Percentiles rank a stretch among this genome's conserved stretches.
phyloP scores from a whole-genome alignment of 1,140 invertebrate genomes.

The Leguminivora glycinivorella region DNA sequence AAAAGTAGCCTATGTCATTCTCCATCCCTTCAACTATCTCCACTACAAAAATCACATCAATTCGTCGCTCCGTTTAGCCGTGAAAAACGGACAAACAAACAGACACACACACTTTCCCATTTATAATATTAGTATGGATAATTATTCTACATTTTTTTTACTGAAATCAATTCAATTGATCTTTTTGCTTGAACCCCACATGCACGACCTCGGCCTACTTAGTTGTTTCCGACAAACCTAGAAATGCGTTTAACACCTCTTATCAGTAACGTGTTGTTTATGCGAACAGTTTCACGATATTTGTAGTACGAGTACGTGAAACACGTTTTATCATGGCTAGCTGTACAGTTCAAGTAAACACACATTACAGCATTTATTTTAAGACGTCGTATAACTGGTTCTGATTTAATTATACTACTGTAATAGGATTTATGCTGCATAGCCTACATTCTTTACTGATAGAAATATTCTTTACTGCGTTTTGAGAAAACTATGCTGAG shows the following conservation, averaged over 20 bases:
- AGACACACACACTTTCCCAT: no score
- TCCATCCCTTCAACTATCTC: no score
- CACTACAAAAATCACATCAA: no score
- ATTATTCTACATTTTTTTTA: no score
- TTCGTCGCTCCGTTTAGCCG: no score
- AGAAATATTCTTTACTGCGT: not conserved
- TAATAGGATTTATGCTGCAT: constrained; percentile 9
- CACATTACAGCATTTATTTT: not conserved
- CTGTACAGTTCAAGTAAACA: not conserved
- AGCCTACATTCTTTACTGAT: not conserved
- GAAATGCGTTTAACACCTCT: constrained; percentile 20
- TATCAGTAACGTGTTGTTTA: constrained; percentile 26
- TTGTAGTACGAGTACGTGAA: not conserved
- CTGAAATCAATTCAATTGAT: no score
- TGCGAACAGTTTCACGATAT: constrained; percentile 13
- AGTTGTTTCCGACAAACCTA: not conserved
- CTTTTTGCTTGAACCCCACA: not conserved
- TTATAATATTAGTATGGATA: no score
- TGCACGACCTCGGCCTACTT: constrained; percentile 20
- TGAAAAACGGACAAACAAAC: no score
- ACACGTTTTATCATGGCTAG: not conserved
- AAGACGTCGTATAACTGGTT: constrained; percentile 21
- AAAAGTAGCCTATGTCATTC: no score
- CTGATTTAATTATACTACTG: constrained; percentile 16
- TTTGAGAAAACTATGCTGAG: not conserved